Base-by-base conservation (phyloP, 2,113 vertebrate genomes). In the Phylloscopus trochiloides region DNA sequence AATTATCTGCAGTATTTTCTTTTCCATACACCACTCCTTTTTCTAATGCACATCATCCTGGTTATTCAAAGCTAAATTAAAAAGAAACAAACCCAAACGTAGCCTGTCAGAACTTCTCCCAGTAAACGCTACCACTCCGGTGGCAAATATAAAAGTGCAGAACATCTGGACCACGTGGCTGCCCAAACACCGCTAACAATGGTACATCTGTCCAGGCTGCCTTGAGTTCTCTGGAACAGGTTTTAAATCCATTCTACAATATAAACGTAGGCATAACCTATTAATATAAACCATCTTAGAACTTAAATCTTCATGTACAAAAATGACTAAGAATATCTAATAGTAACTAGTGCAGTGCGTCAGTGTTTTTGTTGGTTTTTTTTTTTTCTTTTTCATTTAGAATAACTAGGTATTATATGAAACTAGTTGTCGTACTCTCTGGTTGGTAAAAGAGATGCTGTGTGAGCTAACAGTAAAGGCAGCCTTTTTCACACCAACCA, bases 221-320 rank as follows among this genome's bases (percentile, higher is more conserved):
- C 97, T 97, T 97, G 94, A 97, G 96, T 97, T 98, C 97, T 98
- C 96, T 96, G 96, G 97, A 97, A 97, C 97, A 98, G 97, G 96
- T 98, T 97, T 98, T 98, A 97, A 98, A 98, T 97, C 97, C 97
- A 97, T 91, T 98, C 98, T 98, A 98, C 97, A 98, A 98, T 98
- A 98, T 98, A 98, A 98, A 98, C 95, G 97, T 98, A 98, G 98
- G 98, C 98, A 98, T 98, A 98, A 98, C 98, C 98, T 98, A 98
- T 98, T 98, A 96, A 98, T 98, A 98, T 98, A 98, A 98, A 98
- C 98, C 98, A 98, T 98, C 97, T 98, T 97, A 98, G 97, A 98
- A 98, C 98, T 98, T 98, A 98, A 98, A 98, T 98, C 98, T 98
- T 98, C 98, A 98, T 98, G 98, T 98, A 98, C 98, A 98, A 98